Percentiles rank a stretch among this genome's conserved stretches.
Evolutionary conservation across 2,888 invertebrate species (phyloP).

Genomic region (Miltochrista miniata): DNA sequence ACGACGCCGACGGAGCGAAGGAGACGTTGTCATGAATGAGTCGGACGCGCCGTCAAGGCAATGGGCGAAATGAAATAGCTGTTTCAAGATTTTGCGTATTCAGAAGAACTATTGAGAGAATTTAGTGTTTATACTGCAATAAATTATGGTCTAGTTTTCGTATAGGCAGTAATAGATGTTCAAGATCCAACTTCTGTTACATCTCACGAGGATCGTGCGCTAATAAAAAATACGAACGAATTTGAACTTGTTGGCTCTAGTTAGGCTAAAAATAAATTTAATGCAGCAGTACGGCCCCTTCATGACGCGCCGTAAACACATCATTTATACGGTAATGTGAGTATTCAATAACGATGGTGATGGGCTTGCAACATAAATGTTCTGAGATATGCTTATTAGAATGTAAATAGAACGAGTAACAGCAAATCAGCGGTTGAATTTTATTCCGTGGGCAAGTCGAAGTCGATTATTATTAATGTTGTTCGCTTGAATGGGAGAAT

Average conservation of each 20-base stretch:
- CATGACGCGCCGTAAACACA: conserved; percentile 30
- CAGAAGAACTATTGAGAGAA: conserved; percentile 1
- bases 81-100: conserved; percentile 16
- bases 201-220: conserved; percentile 12
- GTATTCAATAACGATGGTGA: conserved; percentile 28
- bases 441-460: conserved; percentile 4
- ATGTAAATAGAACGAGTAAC: conserved; percentile 34
- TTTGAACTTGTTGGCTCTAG: conserved; percentile 66
- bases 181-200: neutral
- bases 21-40: conserved; percentile 53
- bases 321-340: conserved; percentile 31
- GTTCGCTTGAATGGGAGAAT: neutral
- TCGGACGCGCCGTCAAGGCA: conserved; percentile 34
- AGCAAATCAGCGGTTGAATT: conserved; percentile 14
- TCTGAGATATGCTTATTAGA: conserved; percentile 21
- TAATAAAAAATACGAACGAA: conserved; percentile 50
- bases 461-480: neutral
- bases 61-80: conserved; percentile 23
- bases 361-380: conserved; percentile 33
- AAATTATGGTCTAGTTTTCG: neutral
- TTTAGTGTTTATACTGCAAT: no score
- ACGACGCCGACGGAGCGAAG: conserved; percentile 30
- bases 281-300: conserved; percentile 35
- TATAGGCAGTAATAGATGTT: conserved; percentile 2
- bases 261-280: conserved; percentile 62